Evolutionary conservation across 2,113 vertebrate species (phyloP).

Genomic region (Puntigrus tetrazona): DNA sequence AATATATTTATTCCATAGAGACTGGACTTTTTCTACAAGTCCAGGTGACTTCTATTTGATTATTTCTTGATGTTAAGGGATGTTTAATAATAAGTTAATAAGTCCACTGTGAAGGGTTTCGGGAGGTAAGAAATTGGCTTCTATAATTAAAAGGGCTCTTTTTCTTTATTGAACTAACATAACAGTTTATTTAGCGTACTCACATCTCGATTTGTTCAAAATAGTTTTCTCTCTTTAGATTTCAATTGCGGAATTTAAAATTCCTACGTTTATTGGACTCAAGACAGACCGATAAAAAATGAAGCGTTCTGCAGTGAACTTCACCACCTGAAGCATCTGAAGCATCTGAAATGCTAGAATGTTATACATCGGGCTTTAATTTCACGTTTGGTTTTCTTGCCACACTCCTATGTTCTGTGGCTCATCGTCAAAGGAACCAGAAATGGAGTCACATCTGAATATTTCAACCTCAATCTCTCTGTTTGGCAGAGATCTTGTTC

Average conservation of each 20-base stretch:
- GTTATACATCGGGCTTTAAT: not conserved
- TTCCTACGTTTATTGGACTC: not conserved
- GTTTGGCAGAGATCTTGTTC: constrained; percentile 4
- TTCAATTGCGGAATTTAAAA: not conserved
- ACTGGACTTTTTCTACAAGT: not conserved
- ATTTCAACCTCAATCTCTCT: not conserved
- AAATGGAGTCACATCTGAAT: not conserved
- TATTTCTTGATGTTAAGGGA: too few species aligned
- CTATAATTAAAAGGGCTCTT: not conserved
- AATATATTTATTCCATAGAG: not conserved
- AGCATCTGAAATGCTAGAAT: not conserved
- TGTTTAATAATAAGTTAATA: too few species aligned
- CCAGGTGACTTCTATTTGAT: not conserved
- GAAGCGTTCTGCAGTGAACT: not conserved
- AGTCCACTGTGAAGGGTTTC: too few species aligned
- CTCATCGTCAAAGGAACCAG: not conserved
- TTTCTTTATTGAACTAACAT: not conserved
- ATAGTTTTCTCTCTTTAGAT: not conserved
- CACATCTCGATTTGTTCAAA: too few species aligned
- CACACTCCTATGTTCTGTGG: constrained; percentile 9
- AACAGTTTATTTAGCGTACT: not conserved
- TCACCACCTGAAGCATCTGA: not conserved
- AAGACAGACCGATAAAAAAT: not conserved
- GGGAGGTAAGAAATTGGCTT: not conserved
- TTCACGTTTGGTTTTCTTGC: not conserved